A percentile compares a stretch with the other conserved stretches of the same genome.
phyloP scores from a whole-genome alignment of 2,797 vertebrate genomes.

The Sebastes itinus region DNA sequence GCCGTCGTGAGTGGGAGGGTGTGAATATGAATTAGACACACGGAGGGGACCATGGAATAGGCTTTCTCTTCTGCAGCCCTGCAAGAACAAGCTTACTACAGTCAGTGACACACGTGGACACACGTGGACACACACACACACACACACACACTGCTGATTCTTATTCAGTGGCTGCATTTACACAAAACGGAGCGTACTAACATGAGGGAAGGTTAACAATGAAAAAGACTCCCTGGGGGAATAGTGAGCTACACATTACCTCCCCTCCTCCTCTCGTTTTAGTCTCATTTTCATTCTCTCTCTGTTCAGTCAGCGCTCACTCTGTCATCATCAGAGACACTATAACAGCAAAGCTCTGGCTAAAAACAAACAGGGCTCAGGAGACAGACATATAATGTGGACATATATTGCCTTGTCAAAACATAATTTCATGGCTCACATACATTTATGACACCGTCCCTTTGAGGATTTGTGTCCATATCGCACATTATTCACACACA shows the following conservation, averaged over 20 bases:
- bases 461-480: not conserved
- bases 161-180: constrained; percentile 10
- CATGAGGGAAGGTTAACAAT: constrained; percentile 11
- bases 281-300: not conserved
- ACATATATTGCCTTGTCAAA: not conserved
- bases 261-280: not conserved
- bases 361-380: not conserved
- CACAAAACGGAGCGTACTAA: not conserved
- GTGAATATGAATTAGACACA: constrained; percentile 31
- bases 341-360: not conserved
- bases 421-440: not conserved
- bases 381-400: not conserved
- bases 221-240: constrained; percentile 18
- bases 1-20: constrained; percentile 18
- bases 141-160: not conserved
- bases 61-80: not conserved
- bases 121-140: not conserved
- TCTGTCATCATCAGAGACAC: not conserved
- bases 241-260: not conserved
- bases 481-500: not conserved
- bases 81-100: not conserved
- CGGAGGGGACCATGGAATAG: not conserved
- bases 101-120: not conserved
- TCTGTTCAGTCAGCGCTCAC: not conserved
- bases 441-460: not conserved